Percentiles rank a stretch among this genome's conserved stretches.
Conservation (phyloP, 1,140 invertebrate species). For the Drosophila pseudoobscura region DNA sequence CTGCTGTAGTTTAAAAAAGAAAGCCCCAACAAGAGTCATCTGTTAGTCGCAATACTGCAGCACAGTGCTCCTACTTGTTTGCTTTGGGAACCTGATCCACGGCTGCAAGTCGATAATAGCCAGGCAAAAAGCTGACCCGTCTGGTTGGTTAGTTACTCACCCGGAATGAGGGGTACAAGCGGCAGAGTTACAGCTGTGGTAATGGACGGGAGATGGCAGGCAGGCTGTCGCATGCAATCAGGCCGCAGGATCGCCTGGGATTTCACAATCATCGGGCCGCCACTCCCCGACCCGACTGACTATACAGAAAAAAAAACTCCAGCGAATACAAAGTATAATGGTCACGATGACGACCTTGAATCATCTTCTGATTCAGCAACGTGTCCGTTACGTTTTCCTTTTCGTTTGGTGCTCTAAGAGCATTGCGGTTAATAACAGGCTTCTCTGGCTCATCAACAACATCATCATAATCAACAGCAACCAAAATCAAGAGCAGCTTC, state of each 20-base stretch:
- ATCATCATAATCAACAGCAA: too few relatives aligned
- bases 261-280: slow-evolving; percentile 43
- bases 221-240: slow-evolving; percentile 6
- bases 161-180: not conserved
- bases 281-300: too few relatives aligned
- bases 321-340: too few relatives aligned
- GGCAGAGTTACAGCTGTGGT: not conserved
- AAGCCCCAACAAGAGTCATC: too few relatives aligned
- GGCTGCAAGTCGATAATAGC: slow-evolving; percentile 37
- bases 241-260: slow-evolving; percentile 42
- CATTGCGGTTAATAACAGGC: slow-evolving; percentile 43
- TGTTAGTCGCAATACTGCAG: too few relatives aligned
- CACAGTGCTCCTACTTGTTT: too few relatives aligned
- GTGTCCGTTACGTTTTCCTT: slow-evolving; percentile 56
- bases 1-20: too few relatives aligned
- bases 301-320: slow-evolving; percentile 3
- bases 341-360: slow-evolving; percentile 56
- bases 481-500: too few relatives aligned
- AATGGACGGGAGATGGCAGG: slow-evolving; percentile 8
- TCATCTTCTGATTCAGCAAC: slow-evolving; percentile 25
- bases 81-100: slow-evolving; percentile 64
- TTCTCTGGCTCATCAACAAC: slow-evolving; percentile 14
- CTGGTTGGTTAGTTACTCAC: slow-evolving; percentile 45
- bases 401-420: slow-evolving; percentile 34
- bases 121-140: slow-evolving; percentile 59